Evolutionary conservation across 2,888 invertebrate genomes (phyloP).

Genomic region (Teleogryllus oceanicus): DNA sequence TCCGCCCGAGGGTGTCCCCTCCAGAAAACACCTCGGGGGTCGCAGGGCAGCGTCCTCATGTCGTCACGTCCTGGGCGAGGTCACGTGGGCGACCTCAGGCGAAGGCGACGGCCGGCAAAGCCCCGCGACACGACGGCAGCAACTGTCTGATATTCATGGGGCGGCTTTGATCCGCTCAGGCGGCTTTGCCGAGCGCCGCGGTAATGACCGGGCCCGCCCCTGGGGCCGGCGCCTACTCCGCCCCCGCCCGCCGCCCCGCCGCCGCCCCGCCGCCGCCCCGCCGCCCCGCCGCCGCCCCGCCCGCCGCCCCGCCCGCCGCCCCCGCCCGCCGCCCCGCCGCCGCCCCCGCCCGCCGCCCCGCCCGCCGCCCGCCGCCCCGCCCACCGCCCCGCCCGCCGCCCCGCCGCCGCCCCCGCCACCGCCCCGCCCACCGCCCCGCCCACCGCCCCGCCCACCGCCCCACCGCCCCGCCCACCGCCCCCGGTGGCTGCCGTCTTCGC

Average conservation of each 20-base stretch:
- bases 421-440: background rate
- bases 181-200: background rate
- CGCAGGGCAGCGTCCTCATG: background rate
- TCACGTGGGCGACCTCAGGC: background rate
- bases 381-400: background rate
- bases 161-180: background rate
- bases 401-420: background rate
- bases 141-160: background rate
- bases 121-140: background rate
- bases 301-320: background rate
- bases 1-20: background rate
- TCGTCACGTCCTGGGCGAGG: background rate
- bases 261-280: too few species aligned
- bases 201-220: conserved; percentile 3
- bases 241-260: background rate
- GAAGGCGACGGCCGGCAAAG: background rate
- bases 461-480: background rate
- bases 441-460: background rate
- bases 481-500: too few species aligned
- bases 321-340: background rate
- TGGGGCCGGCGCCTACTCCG: background rate
- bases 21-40: background rate
- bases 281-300: background rate
- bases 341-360: background rate
- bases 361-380: background rate